phyloP scores from a whole-genome alignment of 2,797 vertebrate genomes.

The Petrocephalus sullivani region DNA sequence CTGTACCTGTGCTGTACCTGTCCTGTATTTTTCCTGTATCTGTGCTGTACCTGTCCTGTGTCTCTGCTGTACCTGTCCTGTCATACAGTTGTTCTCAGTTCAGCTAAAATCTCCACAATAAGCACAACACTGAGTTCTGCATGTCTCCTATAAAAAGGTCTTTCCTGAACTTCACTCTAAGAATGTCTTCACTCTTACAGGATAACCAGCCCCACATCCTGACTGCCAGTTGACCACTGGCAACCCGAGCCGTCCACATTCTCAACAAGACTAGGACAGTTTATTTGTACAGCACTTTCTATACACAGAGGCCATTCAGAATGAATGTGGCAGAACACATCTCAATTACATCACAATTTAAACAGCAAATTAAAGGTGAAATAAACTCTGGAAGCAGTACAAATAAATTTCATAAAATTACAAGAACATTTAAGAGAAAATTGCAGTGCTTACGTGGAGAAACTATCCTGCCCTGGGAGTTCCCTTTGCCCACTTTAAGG shows the following conservation, averaged over 20 bases:
- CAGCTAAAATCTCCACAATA: background rate
- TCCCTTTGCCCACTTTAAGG: background rate
- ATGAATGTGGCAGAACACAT: background rate
- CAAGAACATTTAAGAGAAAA: background rate
- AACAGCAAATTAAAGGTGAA: background rate
- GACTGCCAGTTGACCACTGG: background rate
- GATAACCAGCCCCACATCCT: background rate
- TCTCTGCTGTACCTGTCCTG: too few relatives aligned
- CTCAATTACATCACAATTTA: background rate
- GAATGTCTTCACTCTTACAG: background rate
- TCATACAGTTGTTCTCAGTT: background rate
- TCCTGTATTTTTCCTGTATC: background rate
- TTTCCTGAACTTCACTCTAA: background rate
- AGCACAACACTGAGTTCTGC: background rate
- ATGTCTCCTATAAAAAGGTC: background rate
- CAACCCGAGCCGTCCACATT: background rate
- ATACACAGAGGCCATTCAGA: background rate
- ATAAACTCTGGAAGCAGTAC: background rate
- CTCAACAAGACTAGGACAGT: background rate
- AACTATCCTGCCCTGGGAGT: background rate
- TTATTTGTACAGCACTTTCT: background rate
- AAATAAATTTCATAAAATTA: background rate
- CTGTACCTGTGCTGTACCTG: too few relatives aligned
- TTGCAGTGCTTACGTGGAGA: background rate
- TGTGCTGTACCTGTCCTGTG: background rate